A percentile compares a stretch with the other conserved stretches of the same genome.
Evolutionary conservation across 2,888 invertebrate genomes (phyloP).

Genomic region (Melolontha melolontha): DNA sequence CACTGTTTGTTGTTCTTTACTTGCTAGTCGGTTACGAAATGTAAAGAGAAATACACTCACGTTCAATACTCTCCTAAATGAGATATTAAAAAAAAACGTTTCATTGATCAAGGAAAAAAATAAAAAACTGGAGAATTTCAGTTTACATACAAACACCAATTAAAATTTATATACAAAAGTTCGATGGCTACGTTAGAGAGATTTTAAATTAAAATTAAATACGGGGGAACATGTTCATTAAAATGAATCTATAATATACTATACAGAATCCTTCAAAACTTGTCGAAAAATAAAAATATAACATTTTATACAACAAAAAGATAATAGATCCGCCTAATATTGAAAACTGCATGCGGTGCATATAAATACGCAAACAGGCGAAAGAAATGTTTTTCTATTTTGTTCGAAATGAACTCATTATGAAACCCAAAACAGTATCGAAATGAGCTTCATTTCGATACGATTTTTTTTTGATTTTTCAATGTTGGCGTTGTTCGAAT

Average conservation of each 20-base stretch:
- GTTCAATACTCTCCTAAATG: not conserved
- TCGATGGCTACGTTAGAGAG: not conserved
- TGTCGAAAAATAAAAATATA: too few relatives aligned
- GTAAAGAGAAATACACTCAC: conserved; percentile 1
- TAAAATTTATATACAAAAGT: conserved; percentile 25
- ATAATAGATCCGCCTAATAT: too few relatives aligned
- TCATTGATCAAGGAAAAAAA: conserved; percentile 5
- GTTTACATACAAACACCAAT: conserved; percentile 18
- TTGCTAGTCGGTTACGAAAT: not conserved
- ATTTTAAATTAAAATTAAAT: conserved; percentile 34
- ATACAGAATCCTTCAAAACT: not conserved
- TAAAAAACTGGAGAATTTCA: conserved; percentile 16
- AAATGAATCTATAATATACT: not conserved
- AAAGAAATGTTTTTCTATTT: too few relatives aligned
- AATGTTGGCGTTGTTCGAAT: too few relatives aligned
- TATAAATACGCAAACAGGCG: too few relatives aligned
- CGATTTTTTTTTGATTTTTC: too few relatives aligned
- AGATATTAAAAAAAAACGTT: conserved; percentile 6
- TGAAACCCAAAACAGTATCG: too few relatives aligned
- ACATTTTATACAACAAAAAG: too few relatives aligned
- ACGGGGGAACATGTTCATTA: not conserved
- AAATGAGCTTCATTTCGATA: too few relatives aligned
- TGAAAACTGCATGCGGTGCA: too few relatives aligned
- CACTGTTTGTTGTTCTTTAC: not conserved
- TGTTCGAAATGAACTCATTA: too few relatives aligned